These are phyloP conservation scores for Drosophila subquinaria DNA, from an alignment of 2,888 invertebrate species.

Conservation along the genomic window DNA sequence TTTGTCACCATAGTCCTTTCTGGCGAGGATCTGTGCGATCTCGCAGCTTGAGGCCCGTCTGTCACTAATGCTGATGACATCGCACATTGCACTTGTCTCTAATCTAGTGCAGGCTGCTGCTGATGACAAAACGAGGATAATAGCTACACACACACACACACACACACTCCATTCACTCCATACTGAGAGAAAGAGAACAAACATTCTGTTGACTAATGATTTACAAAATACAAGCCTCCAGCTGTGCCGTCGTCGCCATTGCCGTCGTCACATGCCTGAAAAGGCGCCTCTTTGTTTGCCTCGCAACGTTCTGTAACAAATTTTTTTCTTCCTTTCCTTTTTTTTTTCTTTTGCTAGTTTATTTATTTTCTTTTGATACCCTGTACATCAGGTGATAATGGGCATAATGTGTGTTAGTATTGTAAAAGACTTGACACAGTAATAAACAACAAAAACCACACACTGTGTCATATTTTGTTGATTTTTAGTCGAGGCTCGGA, in stretches of 20 bases:
- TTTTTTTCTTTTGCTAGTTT: background rate
- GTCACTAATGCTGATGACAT: constrained; percentile 71
- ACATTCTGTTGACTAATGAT: constrained; percentile 76
- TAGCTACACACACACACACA: constrained; percentile 24
- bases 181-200: constrained; percentile 20
- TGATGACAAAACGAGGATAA: constrained; percentile 64
- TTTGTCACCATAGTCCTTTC: background rate
- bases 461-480: background rate
- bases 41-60: constrained; percentile 23
- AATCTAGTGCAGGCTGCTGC: constrained; percentile 61
- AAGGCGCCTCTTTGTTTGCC: constrained; percentile 47
- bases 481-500: background rate
- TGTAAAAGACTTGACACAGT: background rate
- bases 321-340: background rate
- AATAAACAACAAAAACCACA: background rate
- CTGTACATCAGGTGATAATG: background rate
- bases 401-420: background rate
- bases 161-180: background rate
- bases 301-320: constrained; percentile 10
- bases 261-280: constrained; percentile 49
- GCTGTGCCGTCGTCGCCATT: constrained; percentile 61
- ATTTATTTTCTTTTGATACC: constrained; percentile 15
- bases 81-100: constrained; percentile 60
- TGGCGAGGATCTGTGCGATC: constrained; percentile 48
- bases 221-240: constrained; percentile 74